Percentiles rank a stretch among this genome's conserved stretches.
These are phyloP conservation scores for Megastigmus dorsalis DNA, from an alignment of 2,888 invertebrate genomes.

Conservation along the genomic window DNA sequence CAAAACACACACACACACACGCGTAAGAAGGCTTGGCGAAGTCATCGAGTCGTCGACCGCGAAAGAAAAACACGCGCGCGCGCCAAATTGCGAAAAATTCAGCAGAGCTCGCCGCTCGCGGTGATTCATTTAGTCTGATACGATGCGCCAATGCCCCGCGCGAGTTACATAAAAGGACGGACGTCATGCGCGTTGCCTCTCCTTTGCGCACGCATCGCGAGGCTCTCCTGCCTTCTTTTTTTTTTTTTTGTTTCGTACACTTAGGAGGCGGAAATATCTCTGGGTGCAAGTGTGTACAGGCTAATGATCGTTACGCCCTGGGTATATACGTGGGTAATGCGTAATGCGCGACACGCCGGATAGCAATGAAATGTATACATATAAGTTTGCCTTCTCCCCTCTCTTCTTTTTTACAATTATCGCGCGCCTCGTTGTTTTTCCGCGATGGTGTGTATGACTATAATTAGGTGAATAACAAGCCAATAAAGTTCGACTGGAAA, in stretches of 20 bases:
- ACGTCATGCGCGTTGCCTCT: constrained; percentile 13
- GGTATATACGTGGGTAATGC: too few species aligned
- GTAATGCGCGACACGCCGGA: too few species aligned
- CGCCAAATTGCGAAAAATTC: constrained; percentile 29
- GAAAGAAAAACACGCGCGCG: constrained; percentile 5
- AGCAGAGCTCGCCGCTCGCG: too few species aligned
- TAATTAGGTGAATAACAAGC: constrained; percentile 12
- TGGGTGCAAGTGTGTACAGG: too few species aligned
- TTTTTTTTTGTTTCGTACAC: neutral
- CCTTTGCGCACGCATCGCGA: too few species aligned
- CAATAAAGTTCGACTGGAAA: neutral
- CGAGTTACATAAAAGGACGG: constrained; percentile 29
- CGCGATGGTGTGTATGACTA: neutral
- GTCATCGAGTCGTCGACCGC: constrained; percentile 39
- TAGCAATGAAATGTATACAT: constrained; percentile 31
- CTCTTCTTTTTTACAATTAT: neutral
- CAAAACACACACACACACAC: too few species aligned
- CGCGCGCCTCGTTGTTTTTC: neutral
- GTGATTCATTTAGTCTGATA: constrained; percentile 2
- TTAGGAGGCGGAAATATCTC: constrained; percentile 23
- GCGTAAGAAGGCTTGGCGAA: too few species aligned
- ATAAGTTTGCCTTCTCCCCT: too few species aligned
- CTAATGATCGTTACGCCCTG: neutral
- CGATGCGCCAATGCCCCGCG: neutral
- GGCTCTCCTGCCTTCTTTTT: neutral